Base-by-base conservation (phyloP, 92 coral and sea anemone species). In the Phenganax stokvisi region DNA sequence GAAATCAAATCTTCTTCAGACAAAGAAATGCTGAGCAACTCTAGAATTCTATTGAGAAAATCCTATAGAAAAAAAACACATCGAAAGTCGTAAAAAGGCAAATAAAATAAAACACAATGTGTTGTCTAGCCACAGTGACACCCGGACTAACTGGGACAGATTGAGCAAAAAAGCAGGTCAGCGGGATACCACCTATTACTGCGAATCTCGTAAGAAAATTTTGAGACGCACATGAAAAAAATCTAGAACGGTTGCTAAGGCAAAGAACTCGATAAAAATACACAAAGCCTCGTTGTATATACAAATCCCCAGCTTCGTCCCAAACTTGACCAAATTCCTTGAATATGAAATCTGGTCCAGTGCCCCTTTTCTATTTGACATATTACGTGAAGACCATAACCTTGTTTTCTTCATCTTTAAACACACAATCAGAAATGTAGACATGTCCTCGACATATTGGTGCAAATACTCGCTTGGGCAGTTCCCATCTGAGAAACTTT, bases 391-490 rank as follows among this genome's bases (percentile, higher is more conserved):
- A n/a, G n/a, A n/a, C n/a, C n/a, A n/a, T n/a, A 61, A 90, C 97
- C 92, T 92, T 87, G 4, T 85, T 73, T 31, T 90, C 88, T 76
- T 94, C 98, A 77, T 94, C 98, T 54, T 84, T 88, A 81, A 94
- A 94, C 72, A 92, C 80, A 74, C 84, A 94, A 69, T 94, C 98
- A 74, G 92, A 94, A 29, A 94, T 87, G 57, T 77, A 65, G 8
- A 92, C 61, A 54, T 85, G 80, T 44, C 96, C 87, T 60, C 88
- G 71, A 30, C 86, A 68, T 12, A 94, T 77, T 7, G 90, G 91
- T 54, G 87, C 88, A 59, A 94, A 90, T 57, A 94, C 87, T 84
- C 97, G 83, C 79, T 89, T 91, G 44, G 98, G 98, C 66, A 89
- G 85, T 17, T 86, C 76, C 98, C 94, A 92, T 10, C 86, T 87